These are phyloP conservation scores for Plebejus melissa DNA, from an alignment of 2,888 invertebrate species.

Conservation along the genomic window DNA sequence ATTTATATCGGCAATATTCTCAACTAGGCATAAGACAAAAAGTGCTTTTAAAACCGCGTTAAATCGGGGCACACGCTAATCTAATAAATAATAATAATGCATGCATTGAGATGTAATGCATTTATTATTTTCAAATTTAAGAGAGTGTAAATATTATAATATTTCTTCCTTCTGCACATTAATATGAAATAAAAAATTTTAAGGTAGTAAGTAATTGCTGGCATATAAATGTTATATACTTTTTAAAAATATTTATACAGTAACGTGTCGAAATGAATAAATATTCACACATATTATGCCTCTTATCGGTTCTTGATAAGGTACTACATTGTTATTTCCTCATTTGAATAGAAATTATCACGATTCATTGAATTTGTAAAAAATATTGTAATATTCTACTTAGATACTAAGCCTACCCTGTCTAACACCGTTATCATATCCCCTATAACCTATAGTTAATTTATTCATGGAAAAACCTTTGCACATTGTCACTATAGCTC, in stretches of 20 bases:
- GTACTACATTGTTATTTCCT: neutral
- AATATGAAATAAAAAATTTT: no score
- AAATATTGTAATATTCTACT: neutral
- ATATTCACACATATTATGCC: neutral
- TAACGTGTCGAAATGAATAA: neutral
- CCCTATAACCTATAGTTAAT: neutral
- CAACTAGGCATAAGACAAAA: no score
- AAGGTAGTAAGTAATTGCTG: no score
- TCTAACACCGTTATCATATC: neutral
- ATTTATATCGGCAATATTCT: neutral
- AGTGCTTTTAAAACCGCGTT: no score
- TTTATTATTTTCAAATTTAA: no score
- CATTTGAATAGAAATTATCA: neutral
- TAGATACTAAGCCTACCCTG: neutral
- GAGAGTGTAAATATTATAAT: no score
- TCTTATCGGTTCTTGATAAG: neutral
- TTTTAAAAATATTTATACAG: neutral
- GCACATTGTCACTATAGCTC: neutral
- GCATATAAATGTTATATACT: no score
- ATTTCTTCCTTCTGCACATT: no score
- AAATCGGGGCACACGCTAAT: no score
- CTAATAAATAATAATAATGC: no score
- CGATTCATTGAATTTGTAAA: neutral
- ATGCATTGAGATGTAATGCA: no score
- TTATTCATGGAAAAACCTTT: neutral